Evolutionary conservation across 1,140 invertebrate species (phyloP).

Genomic region (Eupristina koningsbergeri): DNA sequence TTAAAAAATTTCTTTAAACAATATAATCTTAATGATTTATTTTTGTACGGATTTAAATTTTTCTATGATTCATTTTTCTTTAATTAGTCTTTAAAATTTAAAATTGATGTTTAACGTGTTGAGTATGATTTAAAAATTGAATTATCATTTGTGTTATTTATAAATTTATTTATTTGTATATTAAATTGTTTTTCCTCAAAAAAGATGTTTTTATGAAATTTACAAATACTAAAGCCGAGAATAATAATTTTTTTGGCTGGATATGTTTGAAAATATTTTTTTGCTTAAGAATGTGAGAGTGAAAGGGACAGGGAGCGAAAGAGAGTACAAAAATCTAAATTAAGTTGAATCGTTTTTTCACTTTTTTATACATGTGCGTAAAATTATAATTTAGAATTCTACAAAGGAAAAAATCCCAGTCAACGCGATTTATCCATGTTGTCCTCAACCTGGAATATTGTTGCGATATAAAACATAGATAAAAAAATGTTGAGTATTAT

Average conservation of each 20-base stretch:
- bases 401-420: conserved; percentile 45
- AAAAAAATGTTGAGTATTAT: conserved; percentile 60
- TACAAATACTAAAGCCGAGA: conserved; percentile 27
- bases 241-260: conserved; percentile 20
- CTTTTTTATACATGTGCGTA: conserved; percentile 43
- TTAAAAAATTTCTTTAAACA: neutral
- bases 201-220: conserved; percentile 36
- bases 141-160: conserved; percentile 3
- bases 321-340: conserved; percentile 42
- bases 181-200: conserved; percentile 27
- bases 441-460: conserved; percentile 52
- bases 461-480: conserved; percentile 50
- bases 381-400: conserved; percentile 40
- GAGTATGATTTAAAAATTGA: conserved; percentile 22
- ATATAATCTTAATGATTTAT: neutral
- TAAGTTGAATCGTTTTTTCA: conserved; percentile 44
- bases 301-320: neutral
- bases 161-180: neutral
- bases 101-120: conserved; percentile 15
- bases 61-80: conserved; percentile 21
- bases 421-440: conserved; percentile 22
- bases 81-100: conserved; percentile 35
- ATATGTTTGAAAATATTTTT: conserved; percentile 6
- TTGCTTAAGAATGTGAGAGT: neutral
- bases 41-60: conserved; percentile 21